These are phyloP conservation scores for Cabera pusaria DNA, from an alignment of 2,888 invertebrate species.

Conservation along the genomic window DNA sequence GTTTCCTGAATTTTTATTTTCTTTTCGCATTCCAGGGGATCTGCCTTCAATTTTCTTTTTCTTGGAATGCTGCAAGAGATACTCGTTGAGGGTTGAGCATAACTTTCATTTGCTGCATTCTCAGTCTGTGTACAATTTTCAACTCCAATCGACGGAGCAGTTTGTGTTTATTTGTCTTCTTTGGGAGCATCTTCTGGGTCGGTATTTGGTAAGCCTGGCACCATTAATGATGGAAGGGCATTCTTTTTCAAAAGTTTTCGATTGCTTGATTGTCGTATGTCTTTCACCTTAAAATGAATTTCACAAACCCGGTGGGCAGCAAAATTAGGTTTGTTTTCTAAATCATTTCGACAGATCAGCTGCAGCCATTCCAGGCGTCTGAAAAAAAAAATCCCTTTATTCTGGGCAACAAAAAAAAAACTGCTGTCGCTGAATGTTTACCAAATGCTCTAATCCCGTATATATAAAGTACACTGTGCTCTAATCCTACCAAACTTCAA, in stretches of 20 bases:
- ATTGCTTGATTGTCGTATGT: slow-evolving; percentile 4
- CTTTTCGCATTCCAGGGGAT: slow-evolving; percentile 15
- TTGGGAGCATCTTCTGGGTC: slow-evolving; percentile 4
- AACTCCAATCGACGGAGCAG: no score
- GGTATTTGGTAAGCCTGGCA: no score
- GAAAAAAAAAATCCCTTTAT: slow-evolving; percentile 2
- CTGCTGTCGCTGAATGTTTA: no score
- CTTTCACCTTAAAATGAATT: no score
- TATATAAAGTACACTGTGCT: no score
- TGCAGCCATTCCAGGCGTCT: slow-evolving; percentile 24
- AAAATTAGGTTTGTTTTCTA: slow-evolving; percentile 30
- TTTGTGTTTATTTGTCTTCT: slow-evolving; percentile 4
- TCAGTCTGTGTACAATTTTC: slow-evolving; percentile 24
- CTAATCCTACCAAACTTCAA: no score
- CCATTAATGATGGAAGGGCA: slow-evolving; percentile 28
- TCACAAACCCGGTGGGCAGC: slow-evolving; percentile 29
- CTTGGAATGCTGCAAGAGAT: slow-evolving; percentile 24
- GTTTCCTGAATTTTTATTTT: slow-evolving; percentile 15
- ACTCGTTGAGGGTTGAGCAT: slow-evolving; percentile 26
- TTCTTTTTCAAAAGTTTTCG: slow-evolving; percentile 28
- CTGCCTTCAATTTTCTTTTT: slow-evolving; percentile 26
- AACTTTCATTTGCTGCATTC: slow-evolving; percentile 19
- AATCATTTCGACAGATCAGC: slow-evolving; percentile 31
- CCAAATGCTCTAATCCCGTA: no score
- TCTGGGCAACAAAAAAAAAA: no score